Evolutionary conservation across 2,888 invertebrate genomes (phyloP), one percentile per base, ranked within the genome.

Genomic region (Masnerella sp.): DNA sequence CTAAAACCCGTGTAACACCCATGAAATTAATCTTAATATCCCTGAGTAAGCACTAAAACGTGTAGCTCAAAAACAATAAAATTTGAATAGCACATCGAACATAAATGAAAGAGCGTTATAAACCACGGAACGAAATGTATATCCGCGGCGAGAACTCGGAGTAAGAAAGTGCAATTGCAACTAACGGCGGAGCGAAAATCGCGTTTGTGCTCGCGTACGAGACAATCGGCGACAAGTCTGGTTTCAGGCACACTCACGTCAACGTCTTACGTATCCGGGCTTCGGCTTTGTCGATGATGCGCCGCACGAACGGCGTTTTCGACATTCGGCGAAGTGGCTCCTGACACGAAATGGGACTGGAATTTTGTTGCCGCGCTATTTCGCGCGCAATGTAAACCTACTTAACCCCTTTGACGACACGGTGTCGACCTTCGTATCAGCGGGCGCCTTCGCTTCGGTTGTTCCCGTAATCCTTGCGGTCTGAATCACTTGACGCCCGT

Each of bases 381-480:
- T 52, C 20, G 28, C 32, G 28, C n/a, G 32, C 49, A 34, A 51
- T 54, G 32, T 40, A 51, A 52, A 68, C 59, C 43, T 30, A 20
- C 40, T 68, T 58, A 51, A 68, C 49, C 36, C 43, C 51, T 68
- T 67, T 56, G 51, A 56, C 32, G 51, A 56, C 45, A 9, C 25
- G 42, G 18, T 22, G 42, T 14, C 36, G 34, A 38, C 32, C 22
- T 17, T 67, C 40, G 40, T 40, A 15, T 32, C 22, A 28, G 22
- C 36, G 15, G 20, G 30, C 1, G 22, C 36, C 18, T 45, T 32
- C 9, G 18, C 45, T 56, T 42, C 45, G 15, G 43, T 42, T 67
- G 62, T 52, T 68, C 58, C 56, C 64, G 56, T 64, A 72, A 75
- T 69, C 68, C 56, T 28, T 61, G 61, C 22, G 59, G 59, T 51